phyloP scores from a whole-genome alignment of 2,797 vertebrate species.

The Dallia pectoralis region DNA sequence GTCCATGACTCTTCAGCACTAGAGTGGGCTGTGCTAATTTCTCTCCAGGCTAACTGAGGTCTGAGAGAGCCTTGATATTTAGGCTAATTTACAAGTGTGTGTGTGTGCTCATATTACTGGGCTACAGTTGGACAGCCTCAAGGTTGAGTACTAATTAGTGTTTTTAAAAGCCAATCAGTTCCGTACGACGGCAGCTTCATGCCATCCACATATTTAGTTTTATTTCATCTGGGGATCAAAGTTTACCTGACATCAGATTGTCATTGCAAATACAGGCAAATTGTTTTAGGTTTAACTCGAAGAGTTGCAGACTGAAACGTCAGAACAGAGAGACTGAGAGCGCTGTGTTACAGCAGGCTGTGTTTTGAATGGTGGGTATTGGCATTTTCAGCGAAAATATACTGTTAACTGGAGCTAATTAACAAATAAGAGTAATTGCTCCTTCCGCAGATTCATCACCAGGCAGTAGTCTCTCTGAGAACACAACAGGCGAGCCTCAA shows the following conservation, averaged over 20 bases:
- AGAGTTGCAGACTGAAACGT: conserved; percentile 49
- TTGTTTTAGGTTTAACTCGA: conserved; percentile 49
- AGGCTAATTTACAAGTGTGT: conserved; percentile 48
- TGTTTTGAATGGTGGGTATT: conserved; percentile 31
- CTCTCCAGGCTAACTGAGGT: conserved; percentile 20
- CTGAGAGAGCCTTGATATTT: conserved; percentile 41
- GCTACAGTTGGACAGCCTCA: conserved; percentile 47
- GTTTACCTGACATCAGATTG: conserved; percentile 15
- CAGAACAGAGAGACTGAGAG: conserved; percentile 18
- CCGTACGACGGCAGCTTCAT: conserved; percentile 42
- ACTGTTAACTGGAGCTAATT: conserved; percentile 73
- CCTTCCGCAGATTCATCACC: conserved; percentile 67
- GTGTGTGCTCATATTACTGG: conserved; percentile 37
- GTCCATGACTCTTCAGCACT: conserved; percentile 5
- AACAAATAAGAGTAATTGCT: conserved; percentile 75
- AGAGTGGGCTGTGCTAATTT: conserved; percentile 22
- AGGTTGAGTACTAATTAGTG: conserved; percentile 59
- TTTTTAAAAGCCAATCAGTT: conserved; percentile 57
- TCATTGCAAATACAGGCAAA: conserved; percentile 31
- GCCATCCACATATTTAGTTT: conserved; percentile 29
- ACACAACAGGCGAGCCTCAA: conserved; percentile 73
- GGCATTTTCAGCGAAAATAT: conserved; percentile 53
- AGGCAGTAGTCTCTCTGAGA: conserved; percentile 42
- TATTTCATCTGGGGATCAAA: conserved; percentile 46
- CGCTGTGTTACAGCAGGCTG: conserved; percentile 44